Base-by-base conservation (phyloP, 2,797 vertebrate genomes). In the Saguinus oedipus region DNA sequence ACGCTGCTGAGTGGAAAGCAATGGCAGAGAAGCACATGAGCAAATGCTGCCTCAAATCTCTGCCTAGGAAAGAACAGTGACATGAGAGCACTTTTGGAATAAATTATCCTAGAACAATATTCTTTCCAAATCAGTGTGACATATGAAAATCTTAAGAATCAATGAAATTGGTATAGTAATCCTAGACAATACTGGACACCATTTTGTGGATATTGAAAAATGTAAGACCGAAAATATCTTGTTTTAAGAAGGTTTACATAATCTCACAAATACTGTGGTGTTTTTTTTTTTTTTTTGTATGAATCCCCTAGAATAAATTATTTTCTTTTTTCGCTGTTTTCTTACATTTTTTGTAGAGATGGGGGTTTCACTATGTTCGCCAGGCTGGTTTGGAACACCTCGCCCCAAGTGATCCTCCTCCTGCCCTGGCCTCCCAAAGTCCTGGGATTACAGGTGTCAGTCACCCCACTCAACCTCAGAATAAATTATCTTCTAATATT, bases 161-260 rank as follows among this genome's bases (percentile, higher is more conserved):
- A 64, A 55, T 64, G 53, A 74, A 74, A 89, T 88, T 20, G 82
- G 78, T 19, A 36, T 68, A 70, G 24, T 80, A 86, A 39, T 5
- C 42, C 15, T 90, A 79, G 39, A 93, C 88, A 14, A 83, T 12
- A 17, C 76, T 50, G 46, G 26, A 76, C 4, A 86, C 42, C 26
- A 87, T 72, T 78, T 81, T 55, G 4, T 7, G 88, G 46, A 11
- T 89, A 90, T 0, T 64, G 11, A 20, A 79, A 79, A 84, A 88
- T 48, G 0, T 61, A 61, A 88, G 78, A 79, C 55, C 53, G 24
- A 42, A n/a, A 92, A 64, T 64, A 76, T 86, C 55, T 88, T 80
- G 26, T 88, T 80, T 90, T 87, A 95, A 95, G 12, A 70, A 94
- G 12, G 33, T 72, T 93, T 88, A 92, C 2, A 53, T 30, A 80